Base-by-base conservation (phyloP, 2,888 invertebrate genomes). In the Parnassius orleans region DNA sequence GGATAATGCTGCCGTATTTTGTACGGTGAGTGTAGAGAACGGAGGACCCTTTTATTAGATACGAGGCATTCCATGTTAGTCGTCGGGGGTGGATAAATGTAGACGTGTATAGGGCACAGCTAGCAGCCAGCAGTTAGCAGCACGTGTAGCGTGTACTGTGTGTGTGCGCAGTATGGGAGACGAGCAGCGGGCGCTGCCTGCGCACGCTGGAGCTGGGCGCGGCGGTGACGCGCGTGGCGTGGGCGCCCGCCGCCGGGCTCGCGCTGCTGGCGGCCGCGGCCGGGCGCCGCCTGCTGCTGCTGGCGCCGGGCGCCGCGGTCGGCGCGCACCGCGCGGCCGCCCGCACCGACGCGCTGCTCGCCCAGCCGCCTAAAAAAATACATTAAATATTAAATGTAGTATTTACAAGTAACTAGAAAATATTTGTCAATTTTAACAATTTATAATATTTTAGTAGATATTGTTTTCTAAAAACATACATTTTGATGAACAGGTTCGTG, bases 151-250 rank as follows among this genome's bases (percentile, higher is more conserved):
- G n/a, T 11, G 47, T 14, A 2, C 5, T n/a, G 9, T 3, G n/a
- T n/a, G n/a, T n/a, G n/a, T n/a, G n/a, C n/a, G 15, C 75, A 96
- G 95, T 99, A 74, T 99, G 99, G n/a, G 98, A 99, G 93, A 93
- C 97, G 15, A 88, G 94, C 60, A 96, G 97, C n/a, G 98, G n/a
- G 0, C 95, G 99, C 62, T 99, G 98, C 82, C 90, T 98, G 72
- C 96, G 95, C 80, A 96, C 96, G 0, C 90, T 98, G 50, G 77
- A 88, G 57, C 67, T 85, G 63, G 94, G 93, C n/a, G 95, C 93
- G 61, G 84, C 94, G 10, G 96, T 98, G 44, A 92, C 95, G 68
- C 94, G 94, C 68, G 95, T 98, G 11, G 94, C 95, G 57, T 99
- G 99, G 98, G 96, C 96, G 78, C 99, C 99, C 0, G 97, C 95